Conservation (phyloP, 1,140 invertebrate genomes). For the Lordiphosa clarofinis region DNA sequence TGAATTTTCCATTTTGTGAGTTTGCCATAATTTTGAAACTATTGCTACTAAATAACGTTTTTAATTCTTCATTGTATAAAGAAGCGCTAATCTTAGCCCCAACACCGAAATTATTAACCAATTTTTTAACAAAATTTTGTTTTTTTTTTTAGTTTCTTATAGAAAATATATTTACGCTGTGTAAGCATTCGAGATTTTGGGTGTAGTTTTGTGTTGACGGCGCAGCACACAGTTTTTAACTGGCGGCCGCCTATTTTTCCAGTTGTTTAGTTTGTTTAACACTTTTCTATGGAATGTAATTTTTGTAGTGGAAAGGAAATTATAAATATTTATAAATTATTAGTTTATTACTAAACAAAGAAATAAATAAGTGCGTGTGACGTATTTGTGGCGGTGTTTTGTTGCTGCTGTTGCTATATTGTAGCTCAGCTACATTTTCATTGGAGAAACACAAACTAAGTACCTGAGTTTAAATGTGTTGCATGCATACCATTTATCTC, state of each 20-base stretch:
- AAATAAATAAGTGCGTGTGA: slow-evolving; percentile 76
- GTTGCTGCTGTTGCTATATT: slow-evolving; percentile 13
- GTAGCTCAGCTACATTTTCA: slow-evolving; percentile 64
- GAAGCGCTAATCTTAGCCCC: slow-evolving; percentile 67
- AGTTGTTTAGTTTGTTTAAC: slow-evolving; percentile 57
- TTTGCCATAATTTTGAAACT: slow-evolving; percentile 34
- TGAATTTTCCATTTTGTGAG: slow-evolving; percentile 54
- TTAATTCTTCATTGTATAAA: slow-evolving; percentile 68
- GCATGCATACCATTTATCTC: slow-evolving; percentile 39
- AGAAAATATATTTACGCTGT: slow-evolving; percentile 32
- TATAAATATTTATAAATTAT: slow-evolving; percentile 54
- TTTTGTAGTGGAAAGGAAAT: slow-evolving; percentile 38
- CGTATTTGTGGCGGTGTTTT: slow-evolving; percentile 70
- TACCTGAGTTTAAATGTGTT: slow-evolving; percentile 68
- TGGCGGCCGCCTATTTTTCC: slow-evolving; percentile 25
- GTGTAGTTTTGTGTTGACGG: slow-evolving; percentile 17
- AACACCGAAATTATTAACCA: slow-evolving; percentile 67
- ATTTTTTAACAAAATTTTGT: slow-evolving; percentile 31
- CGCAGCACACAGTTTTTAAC: slow-evolving; percentile 55
- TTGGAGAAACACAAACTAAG: slow-evolving; percentile 62
- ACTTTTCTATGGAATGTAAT: slow-evolving; percentile 71
- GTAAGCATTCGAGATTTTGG: slow-evolving; percentile 69
- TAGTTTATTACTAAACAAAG: slow-evolving; percentile 17
- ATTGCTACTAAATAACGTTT: slow-evolving; percentile 11
- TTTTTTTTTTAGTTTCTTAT: slow-evolving; percentile 48